Evolutionary conservation across 2,888 invertebrate genomes (phyloP).

Genomic region (Salpingus planirostris): DNA sequence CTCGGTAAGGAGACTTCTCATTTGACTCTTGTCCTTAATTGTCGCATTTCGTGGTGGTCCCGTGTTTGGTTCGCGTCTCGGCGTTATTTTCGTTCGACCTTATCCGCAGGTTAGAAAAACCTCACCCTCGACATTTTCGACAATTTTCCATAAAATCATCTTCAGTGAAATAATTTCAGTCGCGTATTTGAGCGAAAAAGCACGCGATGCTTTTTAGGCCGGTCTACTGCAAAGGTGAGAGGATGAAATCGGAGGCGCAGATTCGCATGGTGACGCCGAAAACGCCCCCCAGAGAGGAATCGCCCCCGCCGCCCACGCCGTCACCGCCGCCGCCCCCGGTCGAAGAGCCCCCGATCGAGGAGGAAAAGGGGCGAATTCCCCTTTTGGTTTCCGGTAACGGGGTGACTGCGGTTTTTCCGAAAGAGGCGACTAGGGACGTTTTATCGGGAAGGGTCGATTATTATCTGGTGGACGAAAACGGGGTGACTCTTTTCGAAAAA

Average conservation of each 20-base stretch:
- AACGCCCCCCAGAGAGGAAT: conserved; percentile 14
- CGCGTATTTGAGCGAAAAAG: too few species aligned
- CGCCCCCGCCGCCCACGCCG: conserved; percentile 19
- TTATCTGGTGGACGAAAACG: conserved; percentile 60
- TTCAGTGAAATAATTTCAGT: too few species aligned
- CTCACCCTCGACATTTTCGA: too few species aligned
- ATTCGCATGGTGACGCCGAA: conserved; percentile 26
- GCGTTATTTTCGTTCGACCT: too few species aligned
- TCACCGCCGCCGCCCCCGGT: conserved; percentile 13
- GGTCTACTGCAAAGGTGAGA: conserved; percentile 28
- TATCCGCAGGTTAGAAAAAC: too few species aligned
- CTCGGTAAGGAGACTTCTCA: too few species aligned
- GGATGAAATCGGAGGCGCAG: conserved; percentile 25
- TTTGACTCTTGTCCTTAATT: too few species aligned
- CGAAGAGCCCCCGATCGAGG: conserved; percentile 11
- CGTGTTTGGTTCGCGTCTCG: too few species aligned
- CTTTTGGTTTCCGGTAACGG: conserved; percentile 43
- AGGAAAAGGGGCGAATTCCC: conserved; percentile 24
- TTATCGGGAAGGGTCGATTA: conserved; percentile 67
- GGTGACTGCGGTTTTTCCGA: conserved; percentile 64
- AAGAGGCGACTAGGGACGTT: conserved; percentile 66
- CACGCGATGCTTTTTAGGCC: conserved; percentile 28
- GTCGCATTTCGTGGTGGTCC: too few species aligned
- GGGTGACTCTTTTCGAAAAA: conserved; percentile 61
- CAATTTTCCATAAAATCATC: too few species aligned